Conservation (phyloP, 1,140 invertebrate species). For the Chlorops oryzae region DNA sequence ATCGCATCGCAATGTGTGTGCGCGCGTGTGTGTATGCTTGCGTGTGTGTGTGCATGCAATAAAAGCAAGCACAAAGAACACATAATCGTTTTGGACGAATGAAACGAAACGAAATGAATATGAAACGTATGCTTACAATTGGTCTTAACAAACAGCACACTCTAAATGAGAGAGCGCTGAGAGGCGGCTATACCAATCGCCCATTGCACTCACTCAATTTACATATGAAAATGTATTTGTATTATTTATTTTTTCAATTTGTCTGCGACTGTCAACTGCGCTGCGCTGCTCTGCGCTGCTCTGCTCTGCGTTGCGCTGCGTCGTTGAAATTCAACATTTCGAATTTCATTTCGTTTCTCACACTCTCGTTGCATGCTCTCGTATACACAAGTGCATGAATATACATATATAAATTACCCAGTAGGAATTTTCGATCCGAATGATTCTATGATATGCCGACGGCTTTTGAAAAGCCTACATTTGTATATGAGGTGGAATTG, state of each 20-base stretch:
- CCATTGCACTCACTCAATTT: not conserved
- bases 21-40: slow-evolving; percentile 8
- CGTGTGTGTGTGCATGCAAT: not conserved
- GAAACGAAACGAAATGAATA: slow-evolving; percentile 21
- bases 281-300: slow-evolving; percentile 18
- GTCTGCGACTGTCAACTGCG: slow-evolving; percentile 23
- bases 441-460: too few relatives aligned
- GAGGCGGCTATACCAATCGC: not conserved
- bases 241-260: slow-evolving; percentile 41
- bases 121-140: slow-evolving; percentile 20
- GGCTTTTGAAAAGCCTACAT: too few relatives aligned
- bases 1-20: slow-evolving; percentile 10
- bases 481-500: too few relatives aligned
- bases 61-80: not conserved
- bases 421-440: too few relatives aligned
- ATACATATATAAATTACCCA: too few relatives aligned
- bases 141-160: not conserved
- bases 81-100: slow-evolving; percentile 15
- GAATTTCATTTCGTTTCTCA: slow-evolving; percentile 42
- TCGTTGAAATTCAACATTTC: slow-evolving; percentile 41
- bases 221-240: not conserved
- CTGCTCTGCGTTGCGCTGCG: slow-evolving; percentile 12
- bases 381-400: too few relatives aligned
- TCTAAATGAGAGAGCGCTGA: slow-evolving; percentile 2
- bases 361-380: not conserved